Conservation (phyloP, 2,797 vertebrate species). For the Acanthornis magna region DNA sequence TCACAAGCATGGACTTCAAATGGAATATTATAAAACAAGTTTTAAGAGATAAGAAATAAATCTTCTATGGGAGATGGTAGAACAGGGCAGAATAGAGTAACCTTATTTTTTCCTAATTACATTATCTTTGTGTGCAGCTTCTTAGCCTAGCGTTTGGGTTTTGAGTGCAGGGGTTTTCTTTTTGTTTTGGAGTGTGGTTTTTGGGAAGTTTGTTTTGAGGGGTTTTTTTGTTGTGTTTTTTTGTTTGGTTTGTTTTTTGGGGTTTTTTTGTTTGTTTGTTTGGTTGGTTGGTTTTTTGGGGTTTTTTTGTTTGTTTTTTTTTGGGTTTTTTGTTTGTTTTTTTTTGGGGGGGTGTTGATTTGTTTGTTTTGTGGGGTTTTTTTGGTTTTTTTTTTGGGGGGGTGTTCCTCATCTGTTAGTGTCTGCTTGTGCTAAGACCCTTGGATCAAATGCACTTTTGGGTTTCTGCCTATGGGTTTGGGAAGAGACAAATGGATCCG, state of each 20-base stretch:
- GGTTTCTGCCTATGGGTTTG: not conserved
- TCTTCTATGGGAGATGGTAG: not conserved
- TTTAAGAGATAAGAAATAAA: not conserved
- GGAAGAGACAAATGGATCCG: not conserved
- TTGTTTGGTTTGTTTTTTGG: accelerated
- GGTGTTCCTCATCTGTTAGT: accelerated
- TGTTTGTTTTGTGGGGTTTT: not conserved
- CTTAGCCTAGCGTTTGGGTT: not conserved
- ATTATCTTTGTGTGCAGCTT: not conserved
- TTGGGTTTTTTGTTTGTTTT: accelerated
- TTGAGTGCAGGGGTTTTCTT: not conserved
- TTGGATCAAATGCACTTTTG: not conserved
- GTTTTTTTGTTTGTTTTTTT: too few species aligned
- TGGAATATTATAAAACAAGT: not conserved
- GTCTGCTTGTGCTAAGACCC: not conserved
- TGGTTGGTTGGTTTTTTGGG: too few species aligned
- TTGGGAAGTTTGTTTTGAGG: not conserved
- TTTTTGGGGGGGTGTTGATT: not conserved
- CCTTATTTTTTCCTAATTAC: not conserved
- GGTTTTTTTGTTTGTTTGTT: too few species aligned
- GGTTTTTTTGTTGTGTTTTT: not conserved
- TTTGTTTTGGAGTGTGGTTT: not conserved
- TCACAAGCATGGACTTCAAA: not conserved
- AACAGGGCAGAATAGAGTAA: not conserved
- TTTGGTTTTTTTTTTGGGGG: accelerated